Percentiles rank a stretch among this genome's conserved stretches.
phyloP scores from a whole-genome alignment of 2,113 vertebrate genomes.

The Planiliza haematocheilus region DNA sequence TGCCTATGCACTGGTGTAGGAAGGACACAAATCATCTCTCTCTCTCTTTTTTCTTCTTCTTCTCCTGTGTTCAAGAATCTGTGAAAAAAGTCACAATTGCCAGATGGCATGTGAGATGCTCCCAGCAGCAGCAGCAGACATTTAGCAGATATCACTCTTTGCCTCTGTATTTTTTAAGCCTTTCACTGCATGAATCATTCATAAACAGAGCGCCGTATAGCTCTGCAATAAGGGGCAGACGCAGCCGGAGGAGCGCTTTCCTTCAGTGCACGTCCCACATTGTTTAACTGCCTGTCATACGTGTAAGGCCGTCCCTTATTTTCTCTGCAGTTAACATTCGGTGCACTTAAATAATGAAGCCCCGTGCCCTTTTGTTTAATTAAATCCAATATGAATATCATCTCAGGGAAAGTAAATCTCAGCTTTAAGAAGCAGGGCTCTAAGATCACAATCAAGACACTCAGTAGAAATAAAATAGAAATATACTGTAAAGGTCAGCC shows the following conservation, averaged over 20 bases:
- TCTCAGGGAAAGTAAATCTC: neutral
- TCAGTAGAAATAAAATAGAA: neutral
- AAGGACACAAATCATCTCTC: conserved; percentile 6
- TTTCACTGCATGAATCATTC: conserved; percentile 38
- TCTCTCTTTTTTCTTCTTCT: neutral
- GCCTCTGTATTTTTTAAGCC: conserved; percentile 7
- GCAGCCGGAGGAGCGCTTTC: neutral
- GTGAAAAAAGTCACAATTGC: conserved; percentile 35
- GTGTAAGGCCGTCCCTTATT: neutral
- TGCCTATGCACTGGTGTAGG: neutral
- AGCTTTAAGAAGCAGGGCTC: neutral
- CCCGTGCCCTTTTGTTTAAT: conserved; percentile 32
- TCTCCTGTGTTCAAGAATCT: conserved; percentile 22
- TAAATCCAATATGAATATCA: conserved; percentile 13
- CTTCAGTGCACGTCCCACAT: neutral
- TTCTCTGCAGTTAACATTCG: neutral
- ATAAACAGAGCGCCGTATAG: neutral
- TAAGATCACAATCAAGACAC: conserved; percentile 11
- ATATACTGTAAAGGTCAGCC: conserved; percentile 30
- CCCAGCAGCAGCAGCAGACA: conserved; percentile 21
- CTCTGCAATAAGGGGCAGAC: neutral
- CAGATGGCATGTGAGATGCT: conserved; percentile 52
- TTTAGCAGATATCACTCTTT: conserved; percentile 28
- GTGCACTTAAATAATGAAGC: conserved; percentile 9
- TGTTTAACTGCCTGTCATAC: neutral